Conservation (phyloP, 2,888 invertebrate species). For the Drosophila bunnanda region DNA sequence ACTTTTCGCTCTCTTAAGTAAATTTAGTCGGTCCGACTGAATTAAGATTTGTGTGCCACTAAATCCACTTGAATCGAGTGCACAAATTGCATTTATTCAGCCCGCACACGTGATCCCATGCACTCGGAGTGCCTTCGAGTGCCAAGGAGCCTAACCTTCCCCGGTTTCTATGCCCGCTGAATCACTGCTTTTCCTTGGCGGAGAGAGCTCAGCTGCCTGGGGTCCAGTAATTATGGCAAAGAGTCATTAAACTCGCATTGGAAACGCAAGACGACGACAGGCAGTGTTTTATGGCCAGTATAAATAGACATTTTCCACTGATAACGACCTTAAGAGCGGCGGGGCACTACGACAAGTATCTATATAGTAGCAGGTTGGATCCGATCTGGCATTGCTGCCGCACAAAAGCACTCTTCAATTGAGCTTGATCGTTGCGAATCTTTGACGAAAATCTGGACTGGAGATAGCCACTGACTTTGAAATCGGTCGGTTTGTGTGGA, state of each 20-base stretch:
- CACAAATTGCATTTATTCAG: slow-evolving; percentile 71
- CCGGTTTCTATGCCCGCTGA: background rate
- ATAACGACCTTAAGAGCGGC: slow-evolving; percentile 59
- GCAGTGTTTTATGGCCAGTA: slow-evolving; percentile 47
- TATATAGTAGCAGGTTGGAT: slow-evolving; percentile 10
- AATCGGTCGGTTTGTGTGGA: slow-evolving; percentile 19
- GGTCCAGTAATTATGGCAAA: slow-evolving; percentile 59
- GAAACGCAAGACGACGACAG: slow-evolving; percentile 41
- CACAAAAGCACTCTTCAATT: slow-evolving; percentile 52
- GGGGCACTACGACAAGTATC: background rate
- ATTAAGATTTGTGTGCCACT: slow-evolving; percentile 67
- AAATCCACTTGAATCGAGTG: slow-evolving; percentile 61
- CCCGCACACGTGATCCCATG: slow-evolving; percentile 60
- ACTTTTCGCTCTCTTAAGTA: slow-evolving; percentile 54
- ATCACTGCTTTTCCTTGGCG: no score
- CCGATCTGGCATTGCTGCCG: slow-evolving; percentile 40
- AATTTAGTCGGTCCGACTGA: slow-evolving; percentile 52
- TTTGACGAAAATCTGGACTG: slow-evolving; percentile 51
- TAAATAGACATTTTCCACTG: slow-evolving; percentile 47
- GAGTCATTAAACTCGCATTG: slow-evolving; percentile 68
- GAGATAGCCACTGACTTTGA: slow-evolving; percentile 38
- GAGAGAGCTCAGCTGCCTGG: slow-evolving; percentile 54
- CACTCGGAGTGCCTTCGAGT: slow-evolving; percentile 16
- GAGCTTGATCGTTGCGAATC: slow-evolving; percentile 50
- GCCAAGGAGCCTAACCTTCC: slow-evolving; percentile 13